Evolutionary conservation across 2,797 vertebrate species (phyloP).

Genomic region (Prunella strophiata): DNA sequence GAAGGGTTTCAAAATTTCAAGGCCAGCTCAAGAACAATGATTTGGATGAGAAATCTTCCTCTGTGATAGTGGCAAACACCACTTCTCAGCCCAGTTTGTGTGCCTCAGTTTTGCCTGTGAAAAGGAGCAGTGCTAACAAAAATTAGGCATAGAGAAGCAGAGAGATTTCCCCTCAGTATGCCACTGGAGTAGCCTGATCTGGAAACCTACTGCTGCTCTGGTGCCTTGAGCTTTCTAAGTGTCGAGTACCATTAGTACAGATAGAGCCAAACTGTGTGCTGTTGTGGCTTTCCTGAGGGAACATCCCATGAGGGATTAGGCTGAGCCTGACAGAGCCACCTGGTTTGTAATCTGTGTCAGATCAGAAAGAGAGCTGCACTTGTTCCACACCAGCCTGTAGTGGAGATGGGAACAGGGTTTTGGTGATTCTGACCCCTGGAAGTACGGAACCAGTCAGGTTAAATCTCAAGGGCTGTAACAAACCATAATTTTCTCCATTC

Average conservation of each 20-base stretch:
- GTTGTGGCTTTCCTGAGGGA: not conserved
- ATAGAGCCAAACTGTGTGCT: not conserved
- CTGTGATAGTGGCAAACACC: not conserved
- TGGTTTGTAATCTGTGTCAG: not conserved
- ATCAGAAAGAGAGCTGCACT: not conserved
- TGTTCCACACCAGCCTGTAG: not conserved
- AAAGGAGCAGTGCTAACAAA: not conserved
- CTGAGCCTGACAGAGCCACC: not conserved
- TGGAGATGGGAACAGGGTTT: rapidly evolving
- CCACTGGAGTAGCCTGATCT: not conserved
- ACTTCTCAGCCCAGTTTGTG: not conserved
- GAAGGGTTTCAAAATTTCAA: constrained; percentile 1
- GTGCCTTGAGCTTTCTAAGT: not conserved
- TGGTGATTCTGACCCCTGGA: not conserved
- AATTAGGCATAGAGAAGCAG: not conserved
- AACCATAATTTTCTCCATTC: not conserved
- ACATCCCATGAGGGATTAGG: not conserved
- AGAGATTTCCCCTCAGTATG: not conserved
- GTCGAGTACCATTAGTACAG: not conserved
- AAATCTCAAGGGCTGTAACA: not conserved
- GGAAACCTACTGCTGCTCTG: not conserved
- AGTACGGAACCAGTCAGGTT: not conserved
- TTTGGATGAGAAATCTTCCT: not conserved
- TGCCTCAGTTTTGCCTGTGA: not conserved
- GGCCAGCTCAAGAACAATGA: not conserved